Conservation (phyloP, 1,140 invertebrate species). For the Procambarus virginalis region DNA sequence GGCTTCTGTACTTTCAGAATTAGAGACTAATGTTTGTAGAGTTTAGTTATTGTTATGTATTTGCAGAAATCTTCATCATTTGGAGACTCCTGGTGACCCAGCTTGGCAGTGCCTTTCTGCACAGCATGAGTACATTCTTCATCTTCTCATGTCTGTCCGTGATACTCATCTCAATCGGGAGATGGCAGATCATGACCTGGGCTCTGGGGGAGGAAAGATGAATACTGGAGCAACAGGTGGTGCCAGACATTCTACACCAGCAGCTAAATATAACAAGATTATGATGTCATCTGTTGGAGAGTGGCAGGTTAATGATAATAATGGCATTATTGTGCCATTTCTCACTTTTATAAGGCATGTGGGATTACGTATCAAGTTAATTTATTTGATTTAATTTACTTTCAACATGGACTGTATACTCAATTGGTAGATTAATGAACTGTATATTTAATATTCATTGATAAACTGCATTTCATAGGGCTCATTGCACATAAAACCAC, state of each 20-base stretch:
- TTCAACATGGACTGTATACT: no score
- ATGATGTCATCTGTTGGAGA: slow-evolving; percentile 69
- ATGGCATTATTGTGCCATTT: no score
- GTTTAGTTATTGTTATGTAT: not conserved
- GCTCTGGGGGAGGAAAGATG: slow-evolving; percentile 36
- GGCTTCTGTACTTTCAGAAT: no score
- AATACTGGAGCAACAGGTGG: slow-evolving; percentile 8
- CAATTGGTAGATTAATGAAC: no score
- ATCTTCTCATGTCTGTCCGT: slow-evolving; percentile 80
- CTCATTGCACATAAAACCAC: no score
- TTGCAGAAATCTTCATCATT: slow-evolving; percentile 77
- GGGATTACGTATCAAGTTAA: no score
- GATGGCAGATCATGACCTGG: slow-evolving; percentile 67
- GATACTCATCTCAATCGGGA: slow-evolving; percentile 76
- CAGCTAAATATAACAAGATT: slow-evolving; percentile 69
- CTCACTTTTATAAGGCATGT: no score
- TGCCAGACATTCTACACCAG: slow-evolving; percentile 58
- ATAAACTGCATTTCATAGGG: no score
- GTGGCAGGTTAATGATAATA: slow-evolving; percentile 52
- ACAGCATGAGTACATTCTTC: slow-evolving; percentile 84
- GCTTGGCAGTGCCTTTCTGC: slow-evolving; percentile 93
- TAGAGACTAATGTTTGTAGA: not conserved
- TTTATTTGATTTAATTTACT: no score
- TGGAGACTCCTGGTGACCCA: slow-evolving; percentile 85
- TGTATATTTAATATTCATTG: no score